A percentile compares a stretch with the other conserved stretches of the same genome.
Conservation (phyloP, 2,113 vertebrate genomes). For the Eulemur rufifrons region DNA sequence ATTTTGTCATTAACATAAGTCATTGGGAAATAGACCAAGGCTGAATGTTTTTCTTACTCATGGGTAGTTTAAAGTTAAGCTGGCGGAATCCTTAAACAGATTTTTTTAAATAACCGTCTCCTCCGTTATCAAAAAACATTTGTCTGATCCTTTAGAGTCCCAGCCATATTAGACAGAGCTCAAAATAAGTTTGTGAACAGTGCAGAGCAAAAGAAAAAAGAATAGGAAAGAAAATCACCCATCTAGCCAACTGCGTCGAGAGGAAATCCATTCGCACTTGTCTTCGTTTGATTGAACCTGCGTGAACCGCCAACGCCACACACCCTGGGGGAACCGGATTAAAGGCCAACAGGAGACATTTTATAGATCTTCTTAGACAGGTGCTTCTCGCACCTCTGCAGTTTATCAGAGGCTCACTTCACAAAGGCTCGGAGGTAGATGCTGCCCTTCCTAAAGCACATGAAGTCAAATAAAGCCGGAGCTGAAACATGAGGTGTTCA, state of each 20-base stretch:
- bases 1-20: conserved; percentile 17
- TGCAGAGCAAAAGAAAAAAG: conserved; percentile 52
- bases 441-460: conserved; percentile 63
- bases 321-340: conserved; percentile 52
- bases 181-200: conserved; percentile 75
- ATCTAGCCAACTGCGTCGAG: neutral
- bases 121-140: conserved; percentile 48
- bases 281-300: conserved; percentile 70
- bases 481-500: conserved; percentile 41
- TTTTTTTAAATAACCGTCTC: conserved; percentile 25
- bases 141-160: conserved; percentile 62
- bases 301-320: conserved; percentile 60
- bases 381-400: conserved; percentile 80
- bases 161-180: conserved; percentile 63
- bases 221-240: neutral
- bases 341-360: conserved; percentile 66
- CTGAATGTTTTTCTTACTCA: neutral
- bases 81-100: conserved; percentile 41
- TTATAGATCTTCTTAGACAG: conserved; percentile 75
- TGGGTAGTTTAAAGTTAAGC: conserved; percentile 6
- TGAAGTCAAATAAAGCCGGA: conserved; percentile 48
- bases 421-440: conserved; percentile 52
- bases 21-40: neutral
- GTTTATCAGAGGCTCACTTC: conserved; percentile 76
- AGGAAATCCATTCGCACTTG: conserved; percentile 71